phyloP scores from a whole-genome alignment of 2,113 vertebrate species.

The Scatophagus argus region DNA sequence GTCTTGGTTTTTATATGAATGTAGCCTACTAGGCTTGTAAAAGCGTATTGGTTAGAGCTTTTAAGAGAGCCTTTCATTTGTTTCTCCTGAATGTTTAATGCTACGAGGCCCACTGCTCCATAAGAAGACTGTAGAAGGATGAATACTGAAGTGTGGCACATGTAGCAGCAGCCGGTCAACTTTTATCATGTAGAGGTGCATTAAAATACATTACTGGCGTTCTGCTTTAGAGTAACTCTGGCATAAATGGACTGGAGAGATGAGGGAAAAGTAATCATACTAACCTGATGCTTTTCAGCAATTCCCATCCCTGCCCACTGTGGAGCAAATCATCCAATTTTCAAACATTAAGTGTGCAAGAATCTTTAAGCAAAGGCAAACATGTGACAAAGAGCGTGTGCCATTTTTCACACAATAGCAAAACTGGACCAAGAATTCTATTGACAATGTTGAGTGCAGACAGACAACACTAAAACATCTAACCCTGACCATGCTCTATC shows the following conservation, averaged over 20 bases:
- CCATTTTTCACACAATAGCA: conserved; percentile 34
- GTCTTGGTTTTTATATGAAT: conserved; percentile 72
- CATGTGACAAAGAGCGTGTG: conserved; percentile 25
- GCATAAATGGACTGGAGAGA: conserved; percentile 66
- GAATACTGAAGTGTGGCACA: conserved; percentile 50
- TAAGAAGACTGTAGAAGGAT: conserved; percentile 50
- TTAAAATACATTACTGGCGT: conserved; percentile 69
- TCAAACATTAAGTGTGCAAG: conserved; percentile 37
- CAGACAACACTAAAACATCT: conserved; percentile 58
- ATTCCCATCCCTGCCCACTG: conserved; percentile 41
- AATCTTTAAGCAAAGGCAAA: conserved; percentile 40
- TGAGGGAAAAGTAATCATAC: conserved; percentile 48
- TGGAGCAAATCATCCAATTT: conserved; percentile 29
- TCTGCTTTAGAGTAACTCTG: conserved; percentile 45
- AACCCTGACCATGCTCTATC: conserved; percentile 47
- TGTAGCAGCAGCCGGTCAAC: conserved; percentile 67
- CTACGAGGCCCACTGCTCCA: conserved; percentile 62
- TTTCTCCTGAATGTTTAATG: conserved; percentile 80
- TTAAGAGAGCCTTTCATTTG: conserved; percentile 81
- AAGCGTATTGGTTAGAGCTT: conserved; percentile 78
- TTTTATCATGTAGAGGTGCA: conserved; percentile 61
- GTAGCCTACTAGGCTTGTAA: conserved; percentile 76
- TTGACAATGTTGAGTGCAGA: conserved; percentile 37
- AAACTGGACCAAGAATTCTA: conserved; percentile 14
- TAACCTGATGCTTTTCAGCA: conserved; percentile 60